Conservation (phyloP, 2,797 vertebrate genomes). For the Danio albolineatus region DNA sequence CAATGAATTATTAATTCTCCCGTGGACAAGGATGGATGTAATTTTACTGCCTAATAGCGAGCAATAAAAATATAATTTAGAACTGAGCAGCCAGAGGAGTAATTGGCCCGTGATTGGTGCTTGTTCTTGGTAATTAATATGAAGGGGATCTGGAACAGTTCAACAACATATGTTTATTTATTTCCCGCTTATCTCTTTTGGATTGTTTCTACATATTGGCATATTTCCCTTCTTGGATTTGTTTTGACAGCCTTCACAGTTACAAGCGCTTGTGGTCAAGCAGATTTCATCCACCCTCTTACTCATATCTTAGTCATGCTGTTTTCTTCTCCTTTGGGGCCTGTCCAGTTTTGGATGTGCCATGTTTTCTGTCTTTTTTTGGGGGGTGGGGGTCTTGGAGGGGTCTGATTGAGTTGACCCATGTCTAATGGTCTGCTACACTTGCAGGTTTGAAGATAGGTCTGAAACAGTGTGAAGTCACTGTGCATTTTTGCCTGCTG, state of each 20-base stretch:
- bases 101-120: conserved; percentile 51
- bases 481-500: conserved; percentile 17
- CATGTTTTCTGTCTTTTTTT: conserved; percentile 2
- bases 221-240: conserved; percentile 34
- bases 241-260: conserved; percentile 34
- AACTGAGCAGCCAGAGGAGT: conserved; percentile 39
- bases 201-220: conserved; percentile 41
- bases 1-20: conserved; percentile 55
- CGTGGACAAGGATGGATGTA: conserved; percentile 49
- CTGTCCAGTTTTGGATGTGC: conserved; percentile 21
- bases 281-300: conserved; percentile 34
- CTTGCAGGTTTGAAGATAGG: conserved; percentile 6
- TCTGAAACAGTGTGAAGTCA: conserved; percentile 30
- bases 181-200: conserved; percentile 14
- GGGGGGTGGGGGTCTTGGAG: too few species aligned
- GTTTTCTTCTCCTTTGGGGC: conserved; percentile 16
- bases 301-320: conserved; percentile 38
- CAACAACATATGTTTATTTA: conserved; percentile 49
- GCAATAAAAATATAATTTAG: conserved; percentile 51
- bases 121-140: conserved; percentile 52
- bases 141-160: conserved; percentile 33
- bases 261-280: conserved; percentile 41
- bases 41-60: conserved; percentile 41
- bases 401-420: conserved; percentile 27
- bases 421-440: conserved; percentile 45